Evolutionary conservation across 2,797 vertebrate species (phyloP).

Genomic region (Cryptoblepharus egeriae): DNA sequence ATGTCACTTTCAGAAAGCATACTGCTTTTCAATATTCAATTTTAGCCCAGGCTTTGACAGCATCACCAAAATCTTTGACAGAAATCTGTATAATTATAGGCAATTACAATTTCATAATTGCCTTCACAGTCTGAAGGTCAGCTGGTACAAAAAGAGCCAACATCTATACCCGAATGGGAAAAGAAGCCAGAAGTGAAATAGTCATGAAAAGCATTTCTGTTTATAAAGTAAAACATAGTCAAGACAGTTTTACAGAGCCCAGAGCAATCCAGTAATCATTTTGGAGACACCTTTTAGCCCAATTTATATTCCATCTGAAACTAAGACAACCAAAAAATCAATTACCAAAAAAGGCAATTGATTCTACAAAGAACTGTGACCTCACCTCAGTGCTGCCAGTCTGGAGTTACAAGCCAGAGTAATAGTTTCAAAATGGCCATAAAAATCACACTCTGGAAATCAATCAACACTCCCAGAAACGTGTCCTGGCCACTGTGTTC

Average conservation of each 20-base stretch:
- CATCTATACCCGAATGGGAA: background rate
- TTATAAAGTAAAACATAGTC: slow-evolving; percentile 36
- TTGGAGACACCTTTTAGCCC: background rate
- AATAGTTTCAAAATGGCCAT: background rate
- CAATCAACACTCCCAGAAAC: slow-evolving; percentile 48
- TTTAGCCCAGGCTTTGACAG: background rate
- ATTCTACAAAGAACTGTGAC: slow-evolving; percentile 29
- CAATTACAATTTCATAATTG: too few relatives aligned
- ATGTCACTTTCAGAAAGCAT: background rate
- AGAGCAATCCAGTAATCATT: slow-evolving; percentile 15
- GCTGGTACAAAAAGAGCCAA: background rate
- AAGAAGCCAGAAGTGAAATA: background rate
- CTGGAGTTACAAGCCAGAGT: background rate
- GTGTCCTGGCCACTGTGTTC: slow-evolving; percentile 35
- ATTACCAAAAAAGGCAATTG: slow-evolving; percentile 32
- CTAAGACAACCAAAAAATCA: slow-evolving; percentile 24
- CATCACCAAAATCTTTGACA: background rate
- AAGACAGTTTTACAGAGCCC: slow-evolving; percentile 31
- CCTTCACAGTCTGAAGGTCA: background rate
- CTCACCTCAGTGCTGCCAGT: slow-evolving; percentile 15
- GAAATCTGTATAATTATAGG: background rate
- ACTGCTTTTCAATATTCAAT: background rate
- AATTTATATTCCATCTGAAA: slow-evolving; percentile 9
- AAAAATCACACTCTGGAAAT: slow-evolving; percentile 48
- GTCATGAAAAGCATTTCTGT: background rate